Conservation (phyloP, 2,797 vertebrate genomes). For the Pipistrellus pygmaeus region DNA sequence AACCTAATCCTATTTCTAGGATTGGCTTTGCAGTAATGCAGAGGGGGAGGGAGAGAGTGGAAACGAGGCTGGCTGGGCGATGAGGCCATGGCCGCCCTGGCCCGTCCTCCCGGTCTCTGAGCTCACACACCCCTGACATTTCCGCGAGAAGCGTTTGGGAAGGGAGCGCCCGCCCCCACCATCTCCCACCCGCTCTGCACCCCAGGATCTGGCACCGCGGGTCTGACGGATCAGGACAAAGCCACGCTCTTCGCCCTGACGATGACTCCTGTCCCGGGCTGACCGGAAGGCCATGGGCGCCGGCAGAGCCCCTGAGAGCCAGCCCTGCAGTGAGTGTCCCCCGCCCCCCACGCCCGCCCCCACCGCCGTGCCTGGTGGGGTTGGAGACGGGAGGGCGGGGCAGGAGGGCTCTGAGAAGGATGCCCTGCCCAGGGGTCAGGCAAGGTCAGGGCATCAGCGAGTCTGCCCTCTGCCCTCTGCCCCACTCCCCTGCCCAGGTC, state of each 20-base stretch:
- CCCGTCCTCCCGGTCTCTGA: neutral
- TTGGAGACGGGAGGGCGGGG: neutral
- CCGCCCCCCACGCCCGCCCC: too few relatives aligned
- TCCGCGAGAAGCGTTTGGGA: neutral
- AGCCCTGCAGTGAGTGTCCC: constrained; percentile 75
- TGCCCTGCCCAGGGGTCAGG: neutral
- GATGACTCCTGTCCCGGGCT: constrained; percentile 74
- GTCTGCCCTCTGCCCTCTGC: neutral
- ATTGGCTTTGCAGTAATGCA: neutral
- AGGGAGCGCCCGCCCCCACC: neutral
- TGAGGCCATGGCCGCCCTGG: neutral
- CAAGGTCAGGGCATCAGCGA: neutral
- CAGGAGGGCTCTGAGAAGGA: neutral
- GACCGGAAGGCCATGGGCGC: constrained; percentile 75
- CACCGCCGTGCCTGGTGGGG: neutral
- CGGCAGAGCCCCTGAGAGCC: constrained; percentile 58
- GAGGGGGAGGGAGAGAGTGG: neutral
- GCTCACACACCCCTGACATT: neutral
- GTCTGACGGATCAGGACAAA: constrained; percentile 51
- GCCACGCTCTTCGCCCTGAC: neutral
- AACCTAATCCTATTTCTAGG: neutral
- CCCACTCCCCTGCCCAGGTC: neutral
- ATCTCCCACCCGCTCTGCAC: neutral
- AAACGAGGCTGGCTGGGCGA: neutral
- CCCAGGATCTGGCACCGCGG: constrained; percentile 51